These are phyloP conservation scores for Drosophila austrosaltans DNA, from an alignment of 2,888 invertebrate species.

Conservation along the genomic window DNA sequence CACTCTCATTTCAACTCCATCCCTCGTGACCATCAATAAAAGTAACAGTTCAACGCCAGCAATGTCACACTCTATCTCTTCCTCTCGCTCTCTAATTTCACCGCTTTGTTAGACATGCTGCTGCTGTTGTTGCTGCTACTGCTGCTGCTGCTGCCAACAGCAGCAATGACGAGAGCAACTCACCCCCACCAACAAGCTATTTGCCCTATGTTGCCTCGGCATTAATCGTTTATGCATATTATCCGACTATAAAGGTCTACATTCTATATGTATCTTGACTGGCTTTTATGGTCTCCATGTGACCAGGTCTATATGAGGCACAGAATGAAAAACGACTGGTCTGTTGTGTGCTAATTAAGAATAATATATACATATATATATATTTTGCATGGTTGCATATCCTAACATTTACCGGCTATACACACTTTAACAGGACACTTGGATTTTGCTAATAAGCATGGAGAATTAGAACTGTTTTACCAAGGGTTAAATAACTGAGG, in stretches of 20 bases:
- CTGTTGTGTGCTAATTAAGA: slow-evolving; percentile 11
- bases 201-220: slow-evolving; percentile 3
- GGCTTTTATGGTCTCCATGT: slow-evolving; percentile 7
- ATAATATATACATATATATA: slow-evolving; percentile 2
- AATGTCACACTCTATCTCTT: slow-evolving; percentile 12
- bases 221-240: slow-evolving; percentile 13
- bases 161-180: background rate
- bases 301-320: slow-evolving; percentile 7
- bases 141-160: slow-evolving; percentile 6
- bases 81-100: slow-evolving; percentile 9
- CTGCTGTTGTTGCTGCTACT: background rate
- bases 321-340: background rate
- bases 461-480: too few species aligned
- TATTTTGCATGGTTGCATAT: slow-evolving; percentile 9
- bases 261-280: background rate
- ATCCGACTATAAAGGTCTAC: slow-evolving; percentile 4
- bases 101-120: slow-evolving; percentile 11
- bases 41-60: slow-evolving; percentile 12
- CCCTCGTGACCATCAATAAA: slow-evolving; percentile 1
- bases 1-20: background rate
- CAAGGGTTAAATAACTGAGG: too few species aligned
- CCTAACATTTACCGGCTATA: background rate
- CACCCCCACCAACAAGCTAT: background rate
- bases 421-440: background rate
- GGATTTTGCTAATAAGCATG: too few species aligned